A percentile compares a stretch with the other conserved stretches of the same genome.
These are phyloP conservation scores for Mesaphorura yosii DNA, from an alignment of 1,140 invertebrate species.

Conservation along the genomic window DNA sequence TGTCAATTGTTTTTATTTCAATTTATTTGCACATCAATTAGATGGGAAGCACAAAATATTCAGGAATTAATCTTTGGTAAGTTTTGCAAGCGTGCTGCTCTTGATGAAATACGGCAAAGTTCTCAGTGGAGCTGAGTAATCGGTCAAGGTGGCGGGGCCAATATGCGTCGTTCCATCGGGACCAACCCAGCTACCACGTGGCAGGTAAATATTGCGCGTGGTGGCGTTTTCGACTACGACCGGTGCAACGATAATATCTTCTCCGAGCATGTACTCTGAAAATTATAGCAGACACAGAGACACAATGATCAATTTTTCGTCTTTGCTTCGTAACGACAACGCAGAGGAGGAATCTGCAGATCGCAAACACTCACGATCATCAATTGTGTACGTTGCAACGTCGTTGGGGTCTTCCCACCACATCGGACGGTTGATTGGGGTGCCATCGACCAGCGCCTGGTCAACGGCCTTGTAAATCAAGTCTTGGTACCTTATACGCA, in stretches of 20 bases:
- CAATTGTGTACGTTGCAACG: constrained; percentile 36
- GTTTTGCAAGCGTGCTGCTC: no score
- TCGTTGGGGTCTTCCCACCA: constrained; percentile 60
- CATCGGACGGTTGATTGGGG: constrained; percentile 69
- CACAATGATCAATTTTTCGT: constrained; percentile 33
- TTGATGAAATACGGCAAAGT: constrained; percentile 51
- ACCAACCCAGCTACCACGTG: constrained; percentile 50
- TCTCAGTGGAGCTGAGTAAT: constrained; percentile 54
- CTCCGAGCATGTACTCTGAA: constrained; percentile 68
- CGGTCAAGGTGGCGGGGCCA: constrained; percentile 51
- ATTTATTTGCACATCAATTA: no score
- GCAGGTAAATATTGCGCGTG: constrained; percentile 62
- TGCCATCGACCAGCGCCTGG: constrained; percentile 48
- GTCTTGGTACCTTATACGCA: constrained; percentile 54
- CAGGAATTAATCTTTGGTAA: no score
- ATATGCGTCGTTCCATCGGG: constrained; percentile 30
- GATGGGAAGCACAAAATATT: no score
- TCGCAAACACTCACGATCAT: constrained; percentile 30
- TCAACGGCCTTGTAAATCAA: constrained; percentile 50
- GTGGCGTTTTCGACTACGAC: constrained; percentile 53
- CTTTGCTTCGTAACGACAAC: no score
- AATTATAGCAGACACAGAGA: neutral
- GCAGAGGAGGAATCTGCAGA: no score
- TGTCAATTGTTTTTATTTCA: no score
- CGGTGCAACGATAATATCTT: constrained; percentile 68